Evolutionary conservation across 2,888 invertebrate genomes (phyloP), one percentile per base, ranked within the genome.

Genomic region (Trichacis sp.): DNA sequence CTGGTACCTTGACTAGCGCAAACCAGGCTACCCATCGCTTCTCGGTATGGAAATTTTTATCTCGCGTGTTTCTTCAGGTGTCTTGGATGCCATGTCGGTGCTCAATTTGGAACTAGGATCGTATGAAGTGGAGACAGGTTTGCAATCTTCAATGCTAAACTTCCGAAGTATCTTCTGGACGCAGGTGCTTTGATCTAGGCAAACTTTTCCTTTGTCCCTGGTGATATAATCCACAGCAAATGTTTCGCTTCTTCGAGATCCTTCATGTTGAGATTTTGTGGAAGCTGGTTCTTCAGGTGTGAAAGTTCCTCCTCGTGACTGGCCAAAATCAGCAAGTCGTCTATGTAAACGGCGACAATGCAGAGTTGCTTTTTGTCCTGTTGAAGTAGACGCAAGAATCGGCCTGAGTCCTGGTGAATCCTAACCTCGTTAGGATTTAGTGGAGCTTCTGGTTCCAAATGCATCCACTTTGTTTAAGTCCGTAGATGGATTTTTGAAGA

Each of bases 101-200:
- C 15, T 47, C 4, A 51, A 24, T n/a, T n/a, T n/a, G n/a, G n/a
- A n/a, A n/a, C n/a, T 50, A 29, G 42, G 33, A 40, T 70, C 68
- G n/a, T 68, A 57, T 2, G 71, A 75, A 11, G 73, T 75, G 45
- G 54, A 42, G 3, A 74, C 73, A 42, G 76, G 61, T 15, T 77
- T 75, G 17, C 64, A 71, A 47, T 77, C 59, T 6, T 48, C 46
- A 75, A 78, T 77, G 17, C 63, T 60, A 56, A 74, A 79, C 8
- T 70, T 51, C 43, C 66, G 50, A 17, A 76, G 52, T 12, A 74
- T 19, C 11, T 74, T 69, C 1, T 47, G 53, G 24, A 76, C 64
- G 48, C 76, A 75, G 6, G 60, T 62, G 19, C 36, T 52, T 58
- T 75, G 72, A 17, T 19, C 30, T 42, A 66, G 53, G 12, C 1